These are phyloP conservation scores for Psix sp. DNA, from an alignment of 1,140 invertebrate genomes.

Conservation along the genomic window DNA sequence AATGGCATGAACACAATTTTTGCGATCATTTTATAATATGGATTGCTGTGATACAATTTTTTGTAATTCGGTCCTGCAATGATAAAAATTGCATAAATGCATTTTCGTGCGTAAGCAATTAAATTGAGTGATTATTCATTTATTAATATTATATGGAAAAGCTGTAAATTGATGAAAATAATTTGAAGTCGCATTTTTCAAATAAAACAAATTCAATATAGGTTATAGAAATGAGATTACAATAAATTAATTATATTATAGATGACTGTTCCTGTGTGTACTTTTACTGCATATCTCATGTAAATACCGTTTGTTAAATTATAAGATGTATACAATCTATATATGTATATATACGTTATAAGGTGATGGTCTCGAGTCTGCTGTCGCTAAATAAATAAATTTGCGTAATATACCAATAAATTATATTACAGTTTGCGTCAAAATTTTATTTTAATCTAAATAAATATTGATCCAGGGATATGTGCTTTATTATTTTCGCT, in stretches of 20 bases:
- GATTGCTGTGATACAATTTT: slow-evolving; percentile 58
- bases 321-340: slow-evolving; percentile 59
- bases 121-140: background rate
- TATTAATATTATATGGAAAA: background rate
- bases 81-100: background rate
- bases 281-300: slow-evolving; percentile 72
- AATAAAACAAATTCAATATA: slow-evolving; percentile 17
- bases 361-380: background rate
- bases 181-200: background rate
- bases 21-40: slow-evolving; percentile 49
- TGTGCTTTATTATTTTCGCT: too few relatives aligned
- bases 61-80: slow-evolving; percentile 49
- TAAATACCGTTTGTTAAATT: slow-evolving; percentile 71
- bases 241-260: slow-evolving; percentile 50
- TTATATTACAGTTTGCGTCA: too few relatives aligned
- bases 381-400: too few relatives aligned
- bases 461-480: too few relatives aligned
- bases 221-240: slow-evolving; percentile 30
- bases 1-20: slow-evolving; percentile 38
- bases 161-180: background rate
- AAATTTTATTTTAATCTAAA: too few relatives aligned
- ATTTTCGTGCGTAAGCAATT: background rate
- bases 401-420: too few relatives aligned
- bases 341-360: slow-evolving; percentile 5
- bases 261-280: slow-evolving; percentile 71